Evolutionary conservation across 2,888 invertebrate species (phyloP).

Genomic region (Drosophila paramelanica): DNA sequence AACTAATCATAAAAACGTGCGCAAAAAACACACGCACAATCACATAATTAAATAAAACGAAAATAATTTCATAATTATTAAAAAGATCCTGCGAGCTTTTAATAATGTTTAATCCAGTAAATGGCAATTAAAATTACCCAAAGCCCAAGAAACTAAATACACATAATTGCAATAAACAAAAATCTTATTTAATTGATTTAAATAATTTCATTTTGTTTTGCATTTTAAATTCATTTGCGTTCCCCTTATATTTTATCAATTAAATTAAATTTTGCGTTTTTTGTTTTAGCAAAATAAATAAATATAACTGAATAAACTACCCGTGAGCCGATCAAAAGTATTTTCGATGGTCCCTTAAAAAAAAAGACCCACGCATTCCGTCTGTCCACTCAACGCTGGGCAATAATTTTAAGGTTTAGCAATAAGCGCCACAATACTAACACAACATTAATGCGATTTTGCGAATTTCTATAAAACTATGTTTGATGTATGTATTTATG

Average conservation of each 20-base stretch:
- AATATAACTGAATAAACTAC: conserved; percentile 20
- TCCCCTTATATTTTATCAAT: conserved; percentile 30
- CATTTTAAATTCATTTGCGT: conserved; percentile 58
- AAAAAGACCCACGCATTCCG: conserved; percentile 60
- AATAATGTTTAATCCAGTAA: conserved; percentile 48
- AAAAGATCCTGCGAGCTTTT: conserved; percentile 32
- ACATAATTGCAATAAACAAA: conserved; percentile 57
- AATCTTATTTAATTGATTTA: conserved; percentile 83
- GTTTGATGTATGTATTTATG: conserved; percentile 14
- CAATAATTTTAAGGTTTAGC: conserved; percentile 47
- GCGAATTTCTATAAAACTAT: conserved; percentile 7
- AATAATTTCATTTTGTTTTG: conserved; percentile 83
- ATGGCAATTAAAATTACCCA: conserved; percentile 38
- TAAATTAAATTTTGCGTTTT: conserved; percentile 53
- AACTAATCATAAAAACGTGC: conserved; percentile 68
- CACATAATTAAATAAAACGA: conserved; percentile 22
- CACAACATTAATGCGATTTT: conserved; percentile 6
- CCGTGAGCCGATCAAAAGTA: conserved; percentile 41
- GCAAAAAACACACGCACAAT: conserved; percentile 17
- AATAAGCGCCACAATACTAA: conserved; percentile 40
- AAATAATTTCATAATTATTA: conserved; percentile 29
- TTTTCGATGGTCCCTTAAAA: conserved; percentile 43
- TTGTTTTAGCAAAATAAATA: conserved; percentile 71
- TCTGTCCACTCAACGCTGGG: conserved; percentile 48
- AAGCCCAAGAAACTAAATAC: conserved; percentile 23